Percentiles rank a stretch among this genome's conserved stretches.
These are phyloP conservation scores for Platycercus adscitus DNA, from an alignment of 2,113 vertebrate species.

Conservation along the genomic window DNA sequence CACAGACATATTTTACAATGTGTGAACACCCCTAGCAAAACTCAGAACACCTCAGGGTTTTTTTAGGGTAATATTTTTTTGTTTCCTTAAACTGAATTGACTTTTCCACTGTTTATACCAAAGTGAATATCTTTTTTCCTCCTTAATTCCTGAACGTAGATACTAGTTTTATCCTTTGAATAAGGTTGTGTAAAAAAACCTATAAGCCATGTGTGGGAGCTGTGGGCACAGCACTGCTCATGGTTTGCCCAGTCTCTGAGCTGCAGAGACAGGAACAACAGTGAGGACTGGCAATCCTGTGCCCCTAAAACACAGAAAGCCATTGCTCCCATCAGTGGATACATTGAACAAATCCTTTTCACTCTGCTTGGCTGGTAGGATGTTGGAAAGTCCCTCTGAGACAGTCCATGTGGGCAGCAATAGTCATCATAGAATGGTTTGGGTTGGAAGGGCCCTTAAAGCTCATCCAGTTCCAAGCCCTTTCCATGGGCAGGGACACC, in stretches of 20 bases:
- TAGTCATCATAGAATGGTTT: background rate
- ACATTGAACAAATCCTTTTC: accelerated
- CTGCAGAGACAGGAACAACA: background rate
- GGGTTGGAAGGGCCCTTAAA: background rate
- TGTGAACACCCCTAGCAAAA: background rate
- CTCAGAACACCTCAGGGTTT: accelerated
- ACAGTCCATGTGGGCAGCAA: background rate
- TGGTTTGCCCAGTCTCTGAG: background rate
- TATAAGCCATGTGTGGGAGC: background rate
- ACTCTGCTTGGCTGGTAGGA: background rate
- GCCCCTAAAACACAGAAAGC: background rate
- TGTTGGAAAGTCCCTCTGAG: background rate
- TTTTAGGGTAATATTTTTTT: background rate
- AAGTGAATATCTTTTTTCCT: background rate
- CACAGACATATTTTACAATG: background rate
- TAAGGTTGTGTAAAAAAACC: background rate
- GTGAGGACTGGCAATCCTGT: accelerated
- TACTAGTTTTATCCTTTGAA: background rate
- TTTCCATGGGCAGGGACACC: background rate
- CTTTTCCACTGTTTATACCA: background rate
- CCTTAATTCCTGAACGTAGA: background rate
- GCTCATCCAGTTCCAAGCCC: background rate
- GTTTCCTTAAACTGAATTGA: background rate
- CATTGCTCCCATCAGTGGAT: background rate
- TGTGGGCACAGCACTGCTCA: background rate